Evolutionary conservation across 2,888 invertebrate genomes (phyloP).

Genomic region (Pinctada fucata): DNA sequence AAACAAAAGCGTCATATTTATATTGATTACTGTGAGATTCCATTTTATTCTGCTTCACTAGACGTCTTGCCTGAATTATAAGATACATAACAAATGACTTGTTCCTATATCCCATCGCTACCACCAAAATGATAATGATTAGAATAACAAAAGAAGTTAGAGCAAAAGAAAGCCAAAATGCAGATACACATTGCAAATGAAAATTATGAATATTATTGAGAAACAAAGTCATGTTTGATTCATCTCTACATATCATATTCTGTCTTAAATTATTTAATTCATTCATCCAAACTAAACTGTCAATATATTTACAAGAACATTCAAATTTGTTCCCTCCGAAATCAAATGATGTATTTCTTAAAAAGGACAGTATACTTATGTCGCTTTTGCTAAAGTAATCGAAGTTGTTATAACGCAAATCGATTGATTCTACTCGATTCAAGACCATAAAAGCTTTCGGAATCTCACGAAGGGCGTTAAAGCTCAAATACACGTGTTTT

Average conservation of each 20-base stretch:
- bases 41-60: background rate
- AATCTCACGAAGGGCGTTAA: background rate
- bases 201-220: background rate
- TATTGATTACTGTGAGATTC: too few species aligned
- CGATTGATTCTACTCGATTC: background rate
- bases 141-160: background rate
- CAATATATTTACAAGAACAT: background rate
- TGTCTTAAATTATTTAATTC: background rate
- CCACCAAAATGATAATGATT: background rate
- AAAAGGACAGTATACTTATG: background rate
- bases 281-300: background rate
- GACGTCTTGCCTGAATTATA: background rate
- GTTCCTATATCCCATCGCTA: background rate
- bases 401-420: background rate
- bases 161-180: background rate
- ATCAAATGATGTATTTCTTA: background rate
- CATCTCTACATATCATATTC: background rate
- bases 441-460: background rate
- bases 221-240: background rate
- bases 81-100: background rate
- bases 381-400: background rate
- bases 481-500: background rate
- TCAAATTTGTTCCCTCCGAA: background rate
- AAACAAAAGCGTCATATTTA: too few species aligned
- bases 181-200: background rate